phyloP scores from a whole-genome alignment of 2,888 invertebrate genomes.

The Toxonevra muliebris region DNA sequence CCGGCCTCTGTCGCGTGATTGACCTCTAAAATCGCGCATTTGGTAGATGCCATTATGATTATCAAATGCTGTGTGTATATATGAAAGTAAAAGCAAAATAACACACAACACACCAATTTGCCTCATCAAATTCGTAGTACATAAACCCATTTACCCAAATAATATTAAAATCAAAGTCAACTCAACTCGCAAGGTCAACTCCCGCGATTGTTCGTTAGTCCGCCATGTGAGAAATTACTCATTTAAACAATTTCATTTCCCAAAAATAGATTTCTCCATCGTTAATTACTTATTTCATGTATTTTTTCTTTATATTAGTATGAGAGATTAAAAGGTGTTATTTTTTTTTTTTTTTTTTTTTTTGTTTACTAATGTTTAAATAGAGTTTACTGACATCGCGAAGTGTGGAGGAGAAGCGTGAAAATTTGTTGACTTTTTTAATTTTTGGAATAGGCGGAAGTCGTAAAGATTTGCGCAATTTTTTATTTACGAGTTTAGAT shows the following conservation, averaged over 20 bases:
- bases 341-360: too few relatives aligned
- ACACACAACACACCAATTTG: too few relatives aligned
- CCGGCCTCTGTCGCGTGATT: conserved; percentile 17
- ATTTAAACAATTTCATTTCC: neutral
- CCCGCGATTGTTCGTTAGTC: neutral
- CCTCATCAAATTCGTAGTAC: neutral
- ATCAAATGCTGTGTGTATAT: neutral
- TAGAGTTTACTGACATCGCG: neutral
- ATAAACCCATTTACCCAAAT: conserved; percentile 6
- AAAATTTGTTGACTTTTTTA: neutral
- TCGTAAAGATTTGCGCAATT: too few relatives aligned
- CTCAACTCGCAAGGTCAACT: neutral
- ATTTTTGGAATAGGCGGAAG: too few relatives aligned
- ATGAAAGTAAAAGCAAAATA: neutral
- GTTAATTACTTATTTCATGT: neutral
- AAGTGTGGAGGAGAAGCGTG: too few relatives aligned
- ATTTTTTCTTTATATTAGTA: neutral
- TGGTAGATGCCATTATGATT: neutral
- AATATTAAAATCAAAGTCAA: neutral
- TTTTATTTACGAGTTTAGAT: too few relatives aligned
- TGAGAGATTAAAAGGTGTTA: neutral
- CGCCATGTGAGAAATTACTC: neutral
- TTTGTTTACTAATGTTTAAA: neutral
- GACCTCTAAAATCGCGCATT: conserved; percentile 21
- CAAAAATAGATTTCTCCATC: neutral